Evolutionary conservation across 2,888 invertebrate species (phyloP).

Genomic region (Bombyx huttoni): DNA sequence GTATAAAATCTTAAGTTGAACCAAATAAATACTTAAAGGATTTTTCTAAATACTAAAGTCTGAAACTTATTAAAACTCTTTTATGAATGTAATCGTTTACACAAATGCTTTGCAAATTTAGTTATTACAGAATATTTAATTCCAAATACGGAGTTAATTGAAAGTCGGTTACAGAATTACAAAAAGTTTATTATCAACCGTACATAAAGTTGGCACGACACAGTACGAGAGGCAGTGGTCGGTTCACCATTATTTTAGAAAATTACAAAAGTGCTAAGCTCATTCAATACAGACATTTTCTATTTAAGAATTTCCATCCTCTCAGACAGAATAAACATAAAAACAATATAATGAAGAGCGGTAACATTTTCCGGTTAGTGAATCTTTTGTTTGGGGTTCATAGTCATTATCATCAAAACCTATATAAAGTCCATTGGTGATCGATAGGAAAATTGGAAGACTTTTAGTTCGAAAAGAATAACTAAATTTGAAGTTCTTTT

Average conservation of each 20-base stretch:
- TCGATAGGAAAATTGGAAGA: too few species aligned
- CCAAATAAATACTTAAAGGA: too few species aligned
- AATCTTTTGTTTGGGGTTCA: too few species aligned
- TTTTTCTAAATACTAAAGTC: too few species aligned
- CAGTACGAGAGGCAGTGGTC: slow-evolving; percentile 29
- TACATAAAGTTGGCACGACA: slow-evolving; percentile 61
- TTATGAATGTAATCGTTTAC: too few species aligned
- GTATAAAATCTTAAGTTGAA: too few species aligned
- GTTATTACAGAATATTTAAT: background rate
- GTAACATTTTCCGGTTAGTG: too few species aligned
- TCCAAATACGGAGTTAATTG: background rate
- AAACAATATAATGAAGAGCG: background rate
- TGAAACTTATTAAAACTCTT: too few species aligned
- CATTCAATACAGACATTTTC: slow-evolving; percentile 4
- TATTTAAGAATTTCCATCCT: background rate
- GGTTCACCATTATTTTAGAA: slow-evolving; percentile 16
- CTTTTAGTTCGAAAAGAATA: too few species aligned
- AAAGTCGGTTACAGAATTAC: slow-evolving; percentile 29
- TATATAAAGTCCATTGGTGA: too few species aligned
- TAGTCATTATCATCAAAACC: too few species aligned
- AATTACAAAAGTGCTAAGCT: slow-evolving; percentile 23
- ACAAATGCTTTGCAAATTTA: background rate
- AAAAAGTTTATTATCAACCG: slow-evolving; percentile 61
- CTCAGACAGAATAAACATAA: background rate
- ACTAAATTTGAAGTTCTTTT: too few species aligned